phyloP scores from a whole-genome alignment of 23 tunicate species.

The Oikopleura vanhoeffeni region DNA sequence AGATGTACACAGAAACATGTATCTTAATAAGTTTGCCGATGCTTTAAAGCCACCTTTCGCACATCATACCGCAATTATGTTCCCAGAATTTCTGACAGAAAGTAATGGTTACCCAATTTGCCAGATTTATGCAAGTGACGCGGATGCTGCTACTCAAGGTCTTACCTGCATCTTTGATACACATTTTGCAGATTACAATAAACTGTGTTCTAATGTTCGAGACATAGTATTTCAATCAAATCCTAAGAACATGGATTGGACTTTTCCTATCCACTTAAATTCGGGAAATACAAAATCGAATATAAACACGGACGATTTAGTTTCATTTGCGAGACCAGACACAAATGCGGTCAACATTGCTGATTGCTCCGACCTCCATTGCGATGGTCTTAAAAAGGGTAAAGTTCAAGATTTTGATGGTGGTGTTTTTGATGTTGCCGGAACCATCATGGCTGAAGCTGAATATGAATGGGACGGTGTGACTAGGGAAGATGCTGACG shows the following conservation, averaged over 20 bases:
- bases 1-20: not conserved
- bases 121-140: not conserved
- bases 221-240: not conserved
- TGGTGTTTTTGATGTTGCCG: constrained; percentile 11
- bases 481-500: not conserved
- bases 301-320: not conserved
- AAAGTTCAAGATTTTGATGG: not conserved
- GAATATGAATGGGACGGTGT: constrained; percentile 15
- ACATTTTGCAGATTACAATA: not conserved
- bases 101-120: not conserved
- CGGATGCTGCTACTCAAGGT: not conserved
- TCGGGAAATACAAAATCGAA: not conserved
- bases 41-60: not conserved
- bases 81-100: not conserved
- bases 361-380: not conserved
- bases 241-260: not conserved
- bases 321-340: not conserved
- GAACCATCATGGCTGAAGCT: not conserved
- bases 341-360: not conserved
- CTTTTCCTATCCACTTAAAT: not conserved
- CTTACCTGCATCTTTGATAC: not conserved
- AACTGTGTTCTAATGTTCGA: not conserved
- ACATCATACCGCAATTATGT: not conserved
- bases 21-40: not conserved
- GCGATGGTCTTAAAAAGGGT: not conserved